A percentile compares a stretch with the other conserved stretches of the same genome.
Conservation (phyloP, 2,113 vertebrate genomes). For the Collichthys lucidus region DNA sequence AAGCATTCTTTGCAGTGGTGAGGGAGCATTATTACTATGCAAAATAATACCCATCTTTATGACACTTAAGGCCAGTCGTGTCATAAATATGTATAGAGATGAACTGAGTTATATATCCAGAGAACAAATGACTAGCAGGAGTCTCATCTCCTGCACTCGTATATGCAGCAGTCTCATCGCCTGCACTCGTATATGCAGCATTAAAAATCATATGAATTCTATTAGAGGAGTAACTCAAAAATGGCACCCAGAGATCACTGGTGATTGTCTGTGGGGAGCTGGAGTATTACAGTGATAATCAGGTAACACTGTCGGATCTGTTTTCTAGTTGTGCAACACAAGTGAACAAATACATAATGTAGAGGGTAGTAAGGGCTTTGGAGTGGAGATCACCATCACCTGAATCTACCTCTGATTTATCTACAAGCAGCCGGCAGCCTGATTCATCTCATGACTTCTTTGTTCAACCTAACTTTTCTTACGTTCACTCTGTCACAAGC, state of each 20-base stretch:
- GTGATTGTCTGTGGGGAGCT: slow-evolving; percentile 3
- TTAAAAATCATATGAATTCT: slow-evolving; percentile 38
- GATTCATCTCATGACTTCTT: no score
- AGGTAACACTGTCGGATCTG: not conserved
- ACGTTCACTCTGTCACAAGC: no score
- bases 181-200: slow-evolving; percentile 1
- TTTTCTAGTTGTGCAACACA: not conserved
- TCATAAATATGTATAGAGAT: slow-evolving; percentile 57
- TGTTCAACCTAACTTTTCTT: no score
- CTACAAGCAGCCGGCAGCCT: no score
- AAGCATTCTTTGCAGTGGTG: slow-evolving; percentile 10
- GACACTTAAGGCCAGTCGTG: slow-evolving; percentile 25
- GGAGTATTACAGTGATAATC: slow-evolving; percentile 6
- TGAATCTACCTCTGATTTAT: not conserved
- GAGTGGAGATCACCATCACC: not conserved
- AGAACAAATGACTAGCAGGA: slow-evolving; percentile 13
- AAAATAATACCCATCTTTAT: slow-evolving; percentile 35
- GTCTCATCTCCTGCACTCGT: slow-evolving; percentile 9
- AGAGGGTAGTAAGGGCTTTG: not conserved
- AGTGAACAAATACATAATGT: not conserved
- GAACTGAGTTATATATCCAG: slow-evolving; percentile 41
- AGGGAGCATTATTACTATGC: slow-evolving; percentile 22
- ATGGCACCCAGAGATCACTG: slow-evolving; percentile 5
- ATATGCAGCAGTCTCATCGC: slow-evolving; percentile 17
- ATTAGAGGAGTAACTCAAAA: slow-evolving; percentile 35